Percentiles rank a stretch among this genome's conserved stretches.
These are phyloP conservation scores for Acronicta alni DNA, from an alignment of 2,888 invertebrate genomes.

Conservation along the genomic window DNA sequence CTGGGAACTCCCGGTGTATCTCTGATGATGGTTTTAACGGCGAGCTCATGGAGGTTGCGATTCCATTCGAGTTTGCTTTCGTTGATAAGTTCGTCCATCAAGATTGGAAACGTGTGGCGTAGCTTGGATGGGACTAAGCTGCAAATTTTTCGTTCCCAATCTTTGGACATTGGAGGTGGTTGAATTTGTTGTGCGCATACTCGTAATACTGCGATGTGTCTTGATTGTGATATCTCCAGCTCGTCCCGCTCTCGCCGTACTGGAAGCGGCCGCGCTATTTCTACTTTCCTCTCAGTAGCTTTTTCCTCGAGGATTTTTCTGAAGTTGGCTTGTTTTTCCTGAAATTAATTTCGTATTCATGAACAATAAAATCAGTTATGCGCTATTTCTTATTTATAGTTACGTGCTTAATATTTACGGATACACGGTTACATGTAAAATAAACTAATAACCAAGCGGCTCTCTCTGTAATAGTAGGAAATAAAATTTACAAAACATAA, in stretches of 20 bases:
- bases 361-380: not conserved
- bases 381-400: too few relatives aligned
- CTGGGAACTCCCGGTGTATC: constrained; percentile 89
- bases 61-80: constrained; percentile 90
- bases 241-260: constrained; percentile 79
- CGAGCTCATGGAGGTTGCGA: constrained; percentile 89
- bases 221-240: constrained; percentile 83
- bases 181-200: constrained; percentile 88
- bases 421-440: too few relatives aligned
- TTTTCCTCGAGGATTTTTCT: constrained; percentile 80
- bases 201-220: constrained; percentile 88
- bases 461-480: too few relatives aligned
- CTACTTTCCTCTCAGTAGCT: constrained; percentile 77
- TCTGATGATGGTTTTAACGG: constrained; percentile 90
- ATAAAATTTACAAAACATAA: too few relatives aligned
- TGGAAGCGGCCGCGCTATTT: constrained; percentile 70
- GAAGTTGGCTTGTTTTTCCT: constrained; percentile 83
- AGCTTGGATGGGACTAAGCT: constrained; percentile 87
- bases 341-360: constrained; percentile 50
- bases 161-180: constrained; percentile 90
- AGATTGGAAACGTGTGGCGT: constrained; percentile 87
- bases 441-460: too few relatives aligned
- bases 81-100: constrained; percentile 86
- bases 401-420: too few relatives aligned
- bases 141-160: constrained; percentile 90